phyloP scores from a whole-genome alignment of 1,140 invertebrate species.

The Drosophila erecta region DNA sequence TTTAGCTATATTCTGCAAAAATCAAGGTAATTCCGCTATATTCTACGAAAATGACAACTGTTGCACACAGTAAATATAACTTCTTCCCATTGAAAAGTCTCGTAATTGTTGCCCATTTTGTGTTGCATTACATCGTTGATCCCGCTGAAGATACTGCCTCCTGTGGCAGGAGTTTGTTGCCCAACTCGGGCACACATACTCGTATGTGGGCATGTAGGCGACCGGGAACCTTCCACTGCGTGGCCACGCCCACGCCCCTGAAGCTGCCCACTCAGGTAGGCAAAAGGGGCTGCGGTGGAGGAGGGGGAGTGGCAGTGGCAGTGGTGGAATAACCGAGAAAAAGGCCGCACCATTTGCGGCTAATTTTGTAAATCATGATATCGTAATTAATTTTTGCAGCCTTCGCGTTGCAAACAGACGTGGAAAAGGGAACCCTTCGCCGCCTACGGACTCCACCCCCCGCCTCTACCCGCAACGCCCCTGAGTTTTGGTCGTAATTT shows the following conservation, averaged over 20 bases:
- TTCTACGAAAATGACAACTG: no score
- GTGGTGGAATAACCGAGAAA: constrained; percentile 28
- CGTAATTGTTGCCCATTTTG: not conserved
- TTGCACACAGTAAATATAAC: no score
- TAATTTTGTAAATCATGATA: constrained; percentile 83
- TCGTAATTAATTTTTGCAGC: constrained; percentile 82
- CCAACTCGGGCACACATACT: not conserved
- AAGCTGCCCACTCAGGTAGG: not conserved
- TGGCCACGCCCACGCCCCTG: constrained; percentile 14
- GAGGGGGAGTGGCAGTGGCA: not conserved
- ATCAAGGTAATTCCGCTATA: no score
- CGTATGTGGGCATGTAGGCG: not conserved
- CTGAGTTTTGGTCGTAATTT: not conserved
- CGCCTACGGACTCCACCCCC: constrained; percentile 9
- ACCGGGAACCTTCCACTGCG: not conserved
- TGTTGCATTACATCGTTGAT: constrained; percentile 16
- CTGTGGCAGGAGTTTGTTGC: constrained; percentile 2
- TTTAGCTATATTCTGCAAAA: no score
- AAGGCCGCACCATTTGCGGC: constrained; percentile 77
- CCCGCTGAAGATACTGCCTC: constrained; percentile 16
- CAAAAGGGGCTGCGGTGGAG: not conserved
- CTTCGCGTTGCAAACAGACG: constrained; percentile 36
- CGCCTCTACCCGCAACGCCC: not conserved
- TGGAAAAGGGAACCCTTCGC: constrained; percentile 20
- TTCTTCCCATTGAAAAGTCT: no score